Evolutionary conservation across 2,888 invertebrate species (phyloP).

Genomic region (Dendrolimus houi): DNA sequence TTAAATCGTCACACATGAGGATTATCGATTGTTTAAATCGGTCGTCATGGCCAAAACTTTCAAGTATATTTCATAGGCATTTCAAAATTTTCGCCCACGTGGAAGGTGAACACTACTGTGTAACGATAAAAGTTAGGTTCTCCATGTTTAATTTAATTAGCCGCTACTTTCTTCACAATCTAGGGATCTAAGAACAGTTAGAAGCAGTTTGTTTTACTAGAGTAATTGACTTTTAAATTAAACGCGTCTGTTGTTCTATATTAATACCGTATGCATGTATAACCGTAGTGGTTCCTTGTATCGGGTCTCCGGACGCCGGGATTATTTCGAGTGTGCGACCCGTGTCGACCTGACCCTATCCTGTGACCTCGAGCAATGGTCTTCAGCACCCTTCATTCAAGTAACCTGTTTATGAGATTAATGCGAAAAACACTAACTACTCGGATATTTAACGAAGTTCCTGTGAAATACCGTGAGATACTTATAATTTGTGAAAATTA

Average conservation of each 20-base stretch:
- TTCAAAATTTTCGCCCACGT: no score
- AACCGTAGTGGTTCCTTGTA: neutral
- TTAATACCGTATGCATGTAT: no score
- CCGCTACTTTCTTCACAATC: conserved; percentile 50
- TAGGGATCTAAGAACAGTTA: conserved; percentile 39
- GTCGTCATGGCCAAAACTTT: no score
- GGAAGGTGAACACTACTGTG: no score
- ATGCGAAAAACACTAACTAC: conserved; percentile 47
- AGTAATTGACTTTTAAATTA: conserved; percentile 27
- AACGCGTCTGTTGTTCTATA: no score
- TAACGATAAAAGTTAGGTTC: no score
- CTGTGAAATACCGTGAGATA: conserved; percentile 30
- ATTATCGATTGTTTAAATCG: no score
- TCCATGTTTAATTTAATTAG: conserved; percentile 59
- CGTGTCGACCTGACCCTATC: conserved; percentile 52
- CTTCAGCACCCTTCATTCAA: conserved; percentile 53
- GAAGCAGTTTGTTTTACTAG: conserved; percentile 42
- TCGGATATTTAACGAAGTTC: conserved; percentile 40
- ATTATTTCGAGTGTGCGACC: conserved; percentile 53
- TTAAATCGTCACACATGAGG: no score
- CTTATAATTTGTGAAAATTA: conserved; percentile 34
- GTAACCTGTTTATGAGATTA: conserved; percentile 60
- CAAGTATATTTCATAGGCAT: no score
- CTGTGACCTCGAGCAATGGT: conserved; percentile 59
- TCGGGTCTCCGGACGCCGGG: conserved; percentile 23